Percentiles rank a stretch among this genome's conserved stretches.
These are phyloP conservation scores for Botia kubotai DNA, from an alignment of 2,797 vertebrate genomes.

Conservation along the genomic window DNA sequence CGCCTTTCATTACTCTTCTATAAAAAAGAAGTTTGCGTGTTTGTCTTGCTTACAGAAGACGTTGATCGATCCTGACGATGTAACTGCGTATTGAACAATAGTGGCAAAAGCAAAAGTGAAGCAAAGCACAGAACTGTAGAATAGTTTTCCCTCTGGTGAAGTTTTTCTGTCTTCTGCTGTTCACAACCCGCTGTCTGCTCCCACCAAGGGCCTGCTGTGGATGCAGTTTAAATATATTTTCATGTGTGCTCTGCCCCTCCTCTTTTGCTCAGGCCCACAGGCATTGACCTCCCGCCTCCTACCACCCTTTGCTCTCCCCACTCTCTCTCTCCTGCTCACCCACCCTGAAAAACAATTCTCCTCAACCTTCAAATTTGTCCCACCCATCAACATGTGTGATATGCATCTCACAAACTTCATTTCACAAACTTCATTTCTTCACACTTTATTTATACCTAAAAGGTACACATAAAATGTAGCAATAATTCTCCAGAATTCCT, in stretches of 20 bases:
- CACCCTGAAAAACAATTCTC: background rate
- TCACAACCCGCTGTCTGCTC: conserved; percentile 66
- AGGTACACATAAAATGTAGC: background rate
- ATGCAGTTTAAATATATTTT: conserved; percentile 93
- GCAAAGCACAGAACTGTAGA: background rate
- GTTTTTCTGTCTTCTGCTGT: conserved; percentile 52
- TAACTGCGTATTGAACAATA: background rate
- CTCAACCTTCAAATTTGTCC: conserved; percentile 56
- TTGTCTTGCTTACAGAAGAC: conserved; percentile 1
- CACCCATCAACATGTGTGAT: conserved; percentile 80
- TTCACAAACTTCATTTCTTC: conserved; percentile 9
- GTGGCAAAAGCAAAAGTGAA: background rate
- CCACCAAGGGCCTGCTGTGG: conserved; percentile 70
- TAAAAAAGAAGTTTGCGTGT: background rate
- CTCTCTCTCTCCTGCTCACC: conserved; percentile 61
- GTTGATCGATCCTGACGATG: conserved; percentile 41
- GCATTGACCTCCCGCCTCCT: conserved; percentile 62
- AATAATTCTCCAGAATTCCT: no score
- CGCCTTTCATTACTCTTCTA: conserved; percentile 50
- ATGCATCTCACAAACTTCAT: conserved; percentile 10
- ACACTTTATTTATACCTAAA: conserved; percentile 56
- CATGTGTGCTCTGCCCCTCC: conserved; percentile 83
- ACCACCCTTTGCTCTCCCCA: conserved; percentile 65
- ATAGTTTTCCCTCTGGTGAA: background rate
- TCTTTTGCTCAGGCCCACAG: conserved; percentile 69